These are phyloP conservation scores for Xiphophorus couchianus DNA, from an alignment of 2,113 vertebrate species.

Conservation along the genomic window DNA sequence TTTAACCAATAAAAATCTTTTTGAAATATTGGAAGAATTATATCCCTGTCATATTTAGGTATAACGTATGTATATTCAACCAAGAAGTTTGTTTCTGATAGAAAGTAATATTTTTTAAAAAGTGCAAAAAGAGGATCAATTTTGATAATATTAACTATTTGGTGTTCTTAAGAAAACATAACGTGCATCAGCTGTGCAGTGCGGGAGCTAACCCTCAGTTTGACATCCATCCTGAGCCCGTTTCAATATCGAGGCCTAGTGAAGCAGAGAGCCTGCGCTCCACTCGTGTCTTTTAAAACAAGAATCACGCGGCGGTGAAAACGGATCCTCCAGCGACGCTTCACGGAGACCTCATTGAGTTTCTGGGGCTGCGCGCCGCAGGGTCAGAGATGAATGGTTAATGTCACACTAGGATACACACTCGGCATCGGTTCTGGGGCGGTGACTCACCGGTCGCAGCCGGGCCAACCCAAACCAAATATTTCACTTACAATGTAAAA, in stretches of 20 bases:
- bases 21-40: neutral
- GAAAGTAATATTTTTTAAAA: neutral
- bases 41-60: neutral
- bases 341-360: constrained; percentile 62
- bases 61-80: neutral
- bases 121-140: neutral
- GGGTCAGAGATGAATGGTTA: constrained; percentile 70
- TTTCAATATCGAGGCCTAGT: neutral
- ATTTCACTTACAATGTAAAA: constrained; percentile 82
- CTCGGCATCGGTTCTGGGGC: constrained; percentile 64
- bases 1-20: neutral
- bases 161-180: neutral
- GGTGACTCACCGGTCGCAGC: constrained; percentile 55
- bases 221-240: neutral
- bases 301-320: constrained; percentile 18
- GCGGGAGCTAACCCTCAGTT: neutral
- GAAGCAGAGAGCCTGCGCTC: neutral
- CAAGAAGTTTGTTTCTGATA: neutral
- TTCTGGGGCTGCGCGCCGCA: constrained; percentile 56
- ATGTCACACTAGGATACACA: constrained; percentile 65
- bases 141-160: neutral
- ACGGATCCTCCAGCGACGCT: constrained; percentile 48
- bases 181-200: neutral
- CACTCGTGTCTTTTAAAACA: constrained; percentile 28
- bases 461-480: constrained; percentile 79